Evolutionary conservation across 1,140 invertebrate species (phyloP).

Genomic region (Antheraea pernyi): DNA sequence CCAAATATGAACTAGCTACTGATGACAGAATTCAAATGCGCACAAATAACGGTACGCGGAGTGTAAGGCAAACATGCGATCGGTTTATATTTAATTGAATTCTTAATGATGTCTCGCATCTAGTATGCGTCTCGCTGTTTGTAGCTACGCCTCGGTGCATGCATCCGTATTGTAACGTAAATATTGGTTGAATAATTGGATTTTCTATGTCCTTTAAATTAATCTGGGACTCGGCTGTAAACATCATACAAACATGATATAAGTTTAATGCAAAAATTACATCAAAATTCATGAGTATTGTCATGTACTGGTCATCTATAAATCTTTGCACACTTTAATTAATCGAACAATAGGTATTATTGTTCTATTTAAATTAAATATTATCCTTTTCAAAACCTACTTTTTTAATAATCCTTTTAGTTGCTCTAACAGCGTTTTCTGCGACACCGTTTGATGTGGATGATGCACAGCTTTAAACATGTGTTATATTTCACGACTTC

Average conservation of each 20-base stretch:
- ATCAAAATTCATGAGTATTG: no score
- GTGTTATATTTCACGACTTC: no score
- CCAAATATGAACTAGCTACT: not conserved
- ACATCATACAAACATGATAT: not conserved
- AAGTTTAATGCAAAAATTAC: not conserved
- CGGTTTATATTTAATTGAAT: slow-evolving; percentile 6
- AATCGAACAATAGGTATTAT: no score
- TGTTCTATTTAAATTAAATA: no score
- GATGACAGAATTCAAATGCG: slow-evolving; percentile 10
- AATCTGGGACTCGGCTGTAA: not conserved
- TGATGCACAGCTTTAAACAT: no score
- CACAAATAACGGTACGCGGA: slow-evolving; percentile 45
- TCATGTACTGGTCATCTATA: no score
- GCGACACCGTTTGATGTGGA: no score
- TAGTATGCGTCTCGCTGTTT: not conserved
- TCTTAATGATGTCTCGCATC: not conserved
- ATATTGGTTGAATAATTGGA: slow-evolving; percentile 3
- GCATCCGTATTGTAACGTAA: not conserved
- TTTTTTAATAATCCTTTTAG: no score
- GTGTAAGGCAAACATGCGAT: slow-evolving; percentile 7
- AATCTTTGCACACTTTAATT: no score
- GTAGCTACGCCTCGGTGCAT: not conserved
- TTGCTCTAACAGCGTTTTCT: no score
- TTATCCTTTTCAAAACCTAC: no score
- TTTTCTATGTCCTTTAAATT: slow-evolving; percentile 5